Conservation (phyloP, 2,113 vertebrate genomes). For the Papio anubis region DNA sequence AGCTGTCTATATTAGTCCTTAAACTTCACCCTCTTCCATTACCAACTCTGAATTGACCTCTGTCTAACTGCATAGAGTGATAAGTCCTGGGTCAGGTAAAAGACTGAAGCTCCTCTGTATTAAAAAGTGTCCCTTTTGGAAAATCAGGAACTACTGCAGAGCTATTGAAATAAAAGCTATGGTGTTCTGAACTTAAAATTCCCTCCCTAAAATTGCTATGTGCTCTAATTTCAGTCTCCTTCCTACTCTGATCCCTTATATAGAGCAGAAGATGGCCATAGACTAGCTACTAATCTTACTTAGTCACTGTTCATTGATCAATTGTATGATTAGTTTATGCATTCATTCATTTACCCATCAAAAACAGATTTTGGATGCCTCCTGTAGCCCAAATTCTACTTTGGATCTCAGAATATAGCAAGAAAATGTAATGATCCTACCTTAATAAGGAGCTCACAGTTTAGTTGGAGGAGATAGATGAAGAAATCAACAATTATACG, state of each 20-base stretch:
- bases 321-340: neutral
- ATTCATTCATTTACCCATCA: neutral
- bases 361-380: neutral
- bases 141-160: neutral
- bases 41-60: neutral
- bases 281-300: neutral
- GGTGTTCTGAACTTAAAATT: neutral
- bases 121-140: neutral
- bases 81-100: neutral
- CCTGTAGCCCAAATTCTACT: neutral
- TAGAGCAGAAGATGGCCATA: neutral
- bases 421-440: neutral
- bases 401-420: neutral
- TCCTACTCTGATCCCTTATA: neutral
- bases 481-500: neutral
- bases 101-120: neutral
- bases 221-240: neutral
- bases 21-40: neutral
- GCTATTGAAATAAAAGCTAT: neutral
- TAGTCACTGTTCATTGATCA: neutral
- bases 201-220: neutral
- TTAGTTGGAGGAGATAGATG: neutral
- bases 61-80: neutral
- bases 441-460: neutral
- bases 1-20: neutral